A percentile compares a stretch with the other conserved stretches of the same genome.
These are phyloP conservation scores for Gymnorhina tibicen DNA, from an alignment of 2,113 vertebrate genomes.

Conservation along the genomic window DNA sequence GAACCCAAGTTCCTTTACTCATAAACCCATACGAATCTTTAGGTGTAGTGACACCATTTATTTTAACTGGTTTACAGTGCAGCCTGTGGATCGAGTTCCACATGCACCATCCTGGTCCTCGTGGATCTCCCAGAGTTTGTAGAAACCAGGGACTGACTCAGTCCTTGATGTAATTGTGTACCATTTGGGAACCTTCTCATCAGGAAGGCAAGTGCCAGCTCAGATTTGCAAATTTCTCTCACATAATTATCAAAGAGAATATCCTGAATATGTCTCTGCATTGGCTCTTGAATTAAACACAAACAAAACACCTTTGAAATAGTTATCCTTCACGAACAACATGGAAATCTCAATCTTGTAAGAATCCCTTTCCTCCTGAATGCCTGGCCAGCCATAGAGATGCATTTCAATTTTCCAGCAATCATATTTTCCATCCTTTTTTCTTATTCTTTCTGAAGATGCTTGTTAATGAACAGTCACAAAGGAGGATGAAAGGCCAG, in stretches of 20 bases:
- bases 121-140: background rate
- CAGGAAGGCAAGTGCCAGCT: background rate
- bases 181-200: background rate
- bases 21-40: background rate
- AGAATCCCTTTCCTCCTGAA: background rate
- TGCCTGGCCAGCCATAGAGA: background rate
- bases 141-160: background rate
- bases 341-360: background rate
- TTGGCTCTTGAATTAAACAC: background rate
- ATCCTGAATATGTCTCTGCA: background rate
- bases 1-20: background rate
- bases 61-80: background rate
- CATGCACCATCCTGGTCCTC: background rate
- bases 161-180: background rate
- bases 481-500: constrained; percentile 4
- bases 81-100: background rate
- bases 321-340: background rate
- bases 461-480: background rate
- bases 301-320: background rate
- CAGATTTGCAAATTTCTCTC: background rate
- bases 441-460: constrained; percentile 53
- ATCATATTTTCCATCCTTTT: background rate
- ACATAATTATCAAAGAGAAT: background rate
- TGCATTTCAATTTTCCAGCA: background rate
- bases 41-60: background rate